Base-by-base conservation (phyloP, 2,797 vertebrate species). In the Malurus splendens region DNA sequence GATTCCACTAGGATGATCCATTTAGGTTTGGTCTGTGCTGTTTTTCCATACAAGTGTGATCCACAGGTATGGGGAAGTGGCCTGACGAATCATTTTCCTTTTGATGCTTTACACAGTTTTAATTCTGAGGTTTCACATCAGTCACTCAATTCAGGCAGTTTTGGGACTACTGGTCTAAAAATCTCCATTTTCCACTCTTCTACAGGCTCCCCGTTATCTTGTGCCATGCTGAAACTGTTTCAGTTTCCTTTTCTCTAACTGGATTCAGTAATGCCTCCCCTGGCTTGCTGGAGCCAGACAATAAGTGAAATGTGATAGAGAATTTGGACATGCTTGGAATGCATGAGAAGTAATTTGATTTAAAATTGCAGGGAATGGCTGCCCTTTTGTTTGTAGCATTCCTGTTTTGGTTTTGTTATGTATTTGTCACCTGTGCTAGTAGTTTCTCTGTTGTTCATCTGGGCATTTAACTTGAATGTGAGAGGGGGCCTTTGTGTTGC, bases 1-100 rank as follows among this genome's bases (percentile, higher is more conserved):
- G 68, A 61, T 82, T 87, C 76, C 44, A 80, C 47, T 27, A 75
- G 82, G 44, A 80, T 50, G 67, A 89, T 61, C 86, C 42, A 77
- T 87, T 94, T 88, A 82, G 62, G 39, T 79, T 86, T 87, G 64
- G 48, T 83, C 38, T 83, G 38, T 85, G 51, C 77, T 81, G 54
- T 27, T 90, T 85, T 92, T 89, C 56, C 73, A 78, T 73, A 39
- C 56, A 73, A 30, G 27, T 83, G 41, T 33, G 18, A 81, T 86
- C 74, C 67, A 76, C 32, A 87, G 80, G 42, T 81, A 60, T 66
- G 48, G 50, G 32, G 32, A 83, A 67, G 48, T 64, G 57, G 71
- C 64, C 67, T 73, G 54, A 72, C 17, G 1, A 89, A 83, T 89
- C 2, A 1, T 78, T 76, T 73, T 76, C 45, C 7, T 39, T 90